Evolutionary conservation across 2,888 invertebrate species (phyloP).

Genomic region (Gortyna flavago): DNA sequence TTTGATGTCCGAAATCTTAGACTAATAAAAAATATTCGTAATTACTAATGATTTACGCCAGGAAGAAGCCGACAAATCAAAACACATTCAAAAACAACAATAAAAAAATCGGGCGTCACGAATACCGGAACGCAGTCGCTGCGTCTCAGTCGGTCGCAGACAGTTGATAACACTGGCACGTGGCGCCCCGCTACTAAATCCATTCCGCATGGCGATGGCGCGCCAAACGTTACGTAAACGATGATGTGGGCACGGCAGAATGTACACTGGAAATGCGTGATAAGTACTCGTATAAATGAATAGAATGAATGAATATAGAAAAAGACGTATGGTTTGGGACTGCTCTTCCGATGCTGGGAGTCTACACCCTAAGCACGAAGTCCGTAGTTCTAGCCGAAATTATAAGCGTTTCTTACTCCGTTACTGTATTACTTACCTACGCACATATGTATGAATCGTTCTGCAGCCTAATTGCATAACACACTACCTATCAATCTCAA

Average conservation of each 20-base stretch:
- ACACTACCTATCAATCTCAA: too few relatives aligned
- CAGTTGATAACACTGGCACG: constrained; percentile 66
- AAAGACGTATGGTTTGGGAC: neutral
- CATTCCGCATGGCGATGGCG: constrained; percentile 75
- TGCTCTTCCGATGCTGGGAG: neutral
- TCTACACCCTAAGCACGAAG: neutral
- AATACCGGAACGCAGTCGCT: constrained; percentile 48
- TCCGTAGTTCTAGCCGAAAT: neutral
- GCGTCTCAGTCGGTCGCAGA: constrained; percentile 60
- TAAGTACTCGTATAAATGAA: neutral
- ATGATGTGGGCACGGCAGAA: constrained; percentile 36
- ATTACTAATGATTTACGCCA: constrained; percentile 12
- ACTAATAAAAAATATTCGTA: neutral
- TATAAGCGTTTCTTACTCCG: neutral
- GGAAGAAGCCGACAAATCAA: constrained; percentile 22
- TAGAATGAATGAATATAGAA: neutral
- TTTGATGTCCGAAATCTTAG: neutral
- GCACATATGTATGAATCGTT: too few relatives aligned
- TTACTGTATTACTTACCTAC: too few relatives aligned
- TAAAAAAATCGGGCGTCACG: constrained; percentile 25
- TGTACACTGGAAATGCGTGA: constrained; percentile 24
- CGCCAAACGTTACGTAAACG: constrained; percentile 79
- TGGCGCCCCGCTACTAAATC: constrained; percentile 75
- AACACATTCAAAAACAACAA: constrained; percentile 5
- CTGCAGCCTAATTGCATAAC: too few relatives aligned